Evolutionary conservation across 1,140 invertebrate genomes (phyloP).

Genomic region (Drosophila azteca): DNA sequence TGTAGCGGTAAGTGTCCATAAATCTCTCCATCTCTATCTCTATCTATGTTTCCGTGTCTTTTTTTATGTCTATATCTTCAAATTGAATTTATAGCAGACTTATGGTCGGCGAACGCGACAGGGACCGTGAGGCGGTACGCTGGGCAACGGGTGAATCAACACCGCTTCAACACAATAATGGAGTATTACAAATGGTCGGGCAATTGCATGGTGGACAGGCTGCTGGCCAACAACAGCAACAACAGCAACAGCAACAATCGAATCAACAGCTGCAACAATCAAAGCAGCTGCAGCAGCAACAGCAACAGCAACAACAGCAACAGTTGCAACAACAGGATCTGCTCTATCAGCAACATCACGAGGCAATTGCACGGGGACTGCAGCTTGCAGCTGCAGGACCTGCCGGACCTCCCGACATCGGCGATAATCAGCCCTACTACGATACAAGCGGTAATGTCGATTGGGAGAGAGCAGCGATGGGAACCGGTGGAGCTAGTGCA

Average conservation of each 20-base stretch:
- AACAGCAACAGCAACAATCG: conserved; percentile 56
- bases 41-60: not conserved
- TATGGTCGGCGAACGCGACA: conserved; percentile 86
- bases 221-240: conserved; percentile 81
- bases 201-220: conserved; percentile 83
- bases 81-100: conserved; percentile 67
- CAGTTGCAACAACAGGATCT: conserved; percentile 59
- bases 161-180: conserved; percentile 85
- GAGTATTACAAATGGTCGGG: conserved; percentile 83
- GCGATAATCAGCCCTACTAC: conserved; percentile 83
- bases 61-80: conserved; percentile 1
- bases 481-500: conserved; percentile 83
- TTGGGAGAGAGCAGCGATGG: conserved; percentile 83
- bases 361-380: conserved; percentile 71
- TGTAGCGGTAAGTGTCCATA: conserved; percentile 76
- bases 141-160: conserved; percentile 86
- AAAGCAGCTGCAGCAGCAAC: conserved; percentile 56
- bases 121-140: conserved; percentile 88
- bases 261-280: conserved; percentile 50
- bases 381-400: conserved; percentile 30
- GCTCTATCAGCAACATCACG: conserved; percentile 76
- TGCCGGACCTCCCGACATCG: conserved; percentile 69
- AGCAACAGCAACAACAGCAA: conserved; percentile 43
- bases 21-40: not conserved
- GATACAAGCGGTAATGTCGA: conserved; percentile 83